A percentile compares a stretch with the other conserved stretches of the same genome.
Conservation (phyloP, 2,797 vertebrate species). For the Falco novaeseelandiae region DNA sequence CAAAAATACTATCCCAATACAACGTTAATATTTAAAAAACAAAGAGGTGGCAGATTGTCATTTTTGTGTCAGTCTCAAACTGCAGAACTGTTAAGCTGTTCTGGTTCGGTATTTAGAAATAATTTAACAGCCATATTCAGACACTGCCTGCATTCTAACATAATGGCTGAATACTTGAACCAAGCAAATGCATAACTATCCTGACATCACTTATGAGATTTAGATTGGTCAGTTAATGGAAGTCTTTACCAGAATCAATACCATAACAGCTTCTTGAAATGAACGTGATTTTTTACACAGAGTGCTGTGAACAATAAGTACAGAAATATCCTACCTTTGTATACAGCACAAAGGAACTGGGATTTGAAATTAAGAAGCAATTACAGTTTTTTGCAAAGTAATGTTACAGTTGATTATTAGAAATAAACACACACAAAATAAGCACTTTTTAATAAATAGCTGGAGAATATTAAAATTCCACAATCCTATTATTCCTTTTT, state of each 20-base stretch:
- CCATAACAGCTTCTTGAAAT: slow-evolving; percentile 86
- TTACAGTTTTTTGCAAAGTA: slow-evolving; percentile 79
- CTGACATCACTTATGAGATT: slow-evolving; percentile 87
- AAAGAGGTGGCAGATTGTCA: slow-evolving; percentile 87
- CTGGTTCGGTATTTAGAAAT: slow-evolving; percentile 86
- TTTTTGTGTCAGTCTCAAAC: slow-evolving; percentile 82
- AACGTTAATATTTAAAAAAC: slow-evolving; percentile 87
- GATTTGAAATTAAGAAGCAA: slow-evolving; percentile 82
- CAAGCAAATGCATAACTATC: slow-evolving; percentile 84
- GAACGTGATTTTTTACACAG: slow-evolving; percentile 82
- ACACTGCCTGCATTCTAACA: slow-evolving; percentile 82
- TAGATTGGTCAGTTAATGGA: slow-evolving; percentile 89
- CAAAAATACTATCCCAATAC: slow-evolving; percentile 85
- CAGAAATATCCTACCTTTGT: slow-evolving; percentile 81
- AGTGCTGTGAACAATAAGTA: slow-evolving; percentile 80
- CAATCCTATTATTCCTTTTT: slow-evolving; percentile 75
- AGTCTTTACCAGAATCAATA: slow-evolving; percentile 88
- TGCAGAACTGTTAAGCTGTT: slow-evolving; percentile 83
- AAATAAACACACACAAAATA: slow-evolving; percentile 81
- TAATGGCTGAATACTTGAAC: slow-evolving; percentile 82
- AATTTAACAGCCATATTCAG: slow-evolving; percentile 84
- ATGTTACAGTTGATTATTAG: slow-evolving; percentile 76
- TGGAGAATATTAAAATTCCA: slow-evolving; percentile 72
- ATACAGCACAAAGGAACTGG: slow-evolving; percentile 75
- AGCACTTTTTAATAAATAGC: slow-evolving; percentile 77